A percentile compares a stretch with the other conserved stretches of the same genome.
Conservation (phyloP, 2,797 vertebrate genomes). For the Pitangus sulphuratus region DNA sequence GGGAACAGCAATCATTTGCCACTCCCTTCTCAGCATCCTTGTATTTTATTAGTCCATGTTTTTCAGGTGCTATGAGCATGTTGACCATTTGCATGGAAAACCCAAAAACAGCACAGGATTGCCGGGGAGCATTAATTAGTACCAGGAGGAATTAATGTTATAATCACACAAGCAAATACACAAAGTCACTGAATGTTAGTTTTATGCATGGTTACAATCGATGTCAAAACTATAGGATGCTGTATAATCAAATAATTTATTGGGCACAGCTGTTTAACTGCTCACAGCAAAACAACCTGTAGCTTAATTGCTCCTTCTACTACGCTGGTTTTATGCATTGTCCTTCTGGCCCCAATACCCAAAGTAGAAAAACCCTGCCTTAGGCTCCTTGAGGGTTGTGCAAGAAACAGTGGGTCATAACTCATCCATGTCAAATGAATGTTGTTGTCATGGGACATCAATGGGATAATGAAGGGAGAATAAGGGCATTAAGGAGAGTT, state of each 20-base stretch:
- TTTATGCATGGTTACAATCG: conserved; percentile 53
- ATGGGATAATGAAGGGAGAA: conserved; percentile 75
- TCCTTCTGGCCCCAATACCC: conserved; percentile 71
- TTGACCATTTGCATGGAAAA: not conserved
- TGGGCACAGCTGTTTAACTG: conserved; percentile 75
- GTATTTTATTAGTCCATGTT: not conserved
- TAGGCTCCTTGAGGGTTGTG: conserved; percentile 63
- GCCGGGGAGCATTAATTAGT: not conserved
- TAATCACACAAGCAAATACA: not conserved
- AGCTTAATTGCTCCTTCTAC: conserved; percentile 79
- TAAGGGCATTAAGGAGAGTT: conserved; percentile 79
- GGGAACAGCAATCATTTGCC: not conserved
- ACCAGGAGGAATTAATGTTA: not conserved
- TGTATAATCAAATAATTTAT: conserved; percentile 78
- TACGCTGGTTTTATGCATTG: conserved; percentile 60
- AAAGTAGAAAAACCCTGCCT: conserved; percentile 73
- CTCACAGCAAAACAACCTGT: conserved; percentile 79
- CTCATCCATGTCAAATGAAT: conserved; percentile 88
- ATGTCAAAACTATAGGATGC: conserved; percentile 48
- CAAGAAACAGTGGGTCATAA: conserved; percentile 82
- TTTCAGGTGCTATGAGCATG: not conserved
- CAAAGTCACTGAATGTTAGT: conserved; percentile 2
- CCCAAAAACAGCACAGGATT: not conserved
- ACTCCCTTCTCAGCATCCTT: not conserved
- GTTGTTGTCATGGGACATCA: conserved; percentile 84